Base-by-base conservation (phyloP, 2,888 invertebrate genomes). In the Dioctria linearis region DNA sequence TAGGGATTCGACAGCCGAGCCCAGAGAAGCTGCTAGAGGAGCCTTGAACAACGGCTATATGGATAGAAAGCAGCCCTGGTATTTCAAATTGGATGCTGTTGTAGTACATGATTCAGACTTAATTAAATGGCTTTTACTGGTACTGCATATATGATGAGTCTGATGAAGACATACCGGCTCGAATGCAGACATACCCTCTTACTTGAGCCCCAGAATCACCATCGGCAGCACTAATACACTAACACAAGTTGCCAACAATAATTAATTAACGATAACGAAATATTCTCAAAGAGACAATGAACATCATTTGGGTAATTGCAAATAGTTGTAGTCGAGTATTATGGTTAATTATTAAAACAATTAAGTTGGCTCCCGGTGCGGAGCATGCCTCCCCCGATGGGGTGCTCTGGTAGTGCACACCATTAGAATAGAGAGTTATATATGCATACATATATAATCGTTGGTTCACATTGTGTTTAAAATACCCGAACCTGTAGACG, bases 261-360 rank as follows among this genome's bases (percentile, higher is more conserved):
- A 84, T 84, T 84, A 84, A 84, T 84, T 84, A 84, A 84, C 84
- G 83, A 84, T 84, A 84, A 84, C 84, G 84, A 82, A 84, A 84
- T 84, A 84, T 84, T 84, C 84, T 84, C 84, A 84, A 84, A 84
- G 84, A 84, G 84, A 84, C 84, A 84, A 84, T 84, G 84, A 84
- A 84, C 84, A 84, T 84, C 84, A 84, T 84, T 84, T 84, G 83
- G 84, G 84, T 84, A 84, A 84, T 84, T 84, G 84, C 84, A 84
- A 84, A 84, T 84, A 84, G 84, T 84, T 84, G 84, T 84, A 84
- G 83, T 82, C 82, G 82, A 83, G 84, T 83, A 84, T 84, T 84
- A 84, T 84, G 84, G 84, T 84, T 84, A 84, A 84, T 84, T 84
- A 84, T 84, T 84, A 83, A 84, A 84, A 84, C 84, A 84, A 84